phyloP scores from a whole-genome alignment of 2,888 invertebrate species.

The Pristionchus entomophagus region DNA sequence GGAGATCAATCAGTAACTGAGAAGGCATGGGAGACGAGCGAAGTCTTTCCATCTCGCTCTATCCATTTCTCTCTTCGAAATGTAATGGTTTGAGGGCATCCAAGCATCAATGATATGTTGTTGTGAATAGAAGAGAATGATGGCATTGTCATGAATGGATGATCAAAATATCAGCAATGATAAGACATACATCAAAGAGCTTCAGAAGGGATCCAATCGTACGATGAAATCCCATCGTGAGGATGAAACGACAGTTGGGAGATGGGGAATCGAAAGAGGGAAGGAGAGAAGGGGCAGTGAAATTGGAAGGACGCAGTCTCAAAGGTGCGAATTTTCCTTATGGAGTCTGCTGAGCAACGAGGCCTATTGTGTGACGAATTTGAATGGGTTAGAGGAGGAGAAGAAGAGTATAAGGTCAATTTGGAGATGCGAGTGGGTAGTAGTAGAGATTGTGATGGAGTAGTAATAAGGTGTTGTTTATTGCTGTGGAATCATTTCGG shows the following conservation, averaged over 20 bases:
- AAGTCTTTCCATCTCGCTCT: no score
- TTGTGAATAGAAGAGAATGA: no score
- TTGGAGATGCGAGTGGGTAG: constrained; percentile 1
- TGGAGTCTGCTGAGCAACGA: background rate
- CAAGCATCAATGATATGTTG: background rate
- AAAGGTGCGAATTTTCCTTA: constrained; percentile 40
- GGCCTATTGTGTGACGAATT: constrained; percentile 14
- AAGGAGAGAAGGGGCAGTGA: background rate
- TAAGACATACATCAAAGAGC: background rate
- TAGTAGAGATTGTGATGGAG: background rate
- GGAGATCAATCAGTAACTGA: background rate
- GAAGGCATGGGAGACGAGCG: background rate
- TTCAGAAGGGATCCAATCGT: no score
- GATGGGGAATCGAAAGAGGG: background rate
- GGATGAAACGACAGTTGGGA: background rate
- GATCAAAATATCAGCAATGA: background rate
- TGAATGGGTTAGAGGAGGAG: constrained; percentile 36
- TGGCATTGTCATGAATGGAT: background rate
- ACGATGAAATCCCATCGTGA: background rate
- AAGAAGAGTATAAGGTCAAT: background rate
- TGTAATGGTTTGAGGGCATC: background rate
- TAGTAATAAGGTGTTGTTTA: background rate
- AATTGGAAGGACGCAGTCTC: constrained; percentile 26
- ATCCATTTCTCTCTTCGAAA: no score
- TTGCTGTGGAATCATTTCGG: no score